Evolutionary conservation across 2,888 invertebrate species (phyloP), one percentile per base, ranked within the genome.

Genomic region (Nephrotoma appendiculata): DNA sequence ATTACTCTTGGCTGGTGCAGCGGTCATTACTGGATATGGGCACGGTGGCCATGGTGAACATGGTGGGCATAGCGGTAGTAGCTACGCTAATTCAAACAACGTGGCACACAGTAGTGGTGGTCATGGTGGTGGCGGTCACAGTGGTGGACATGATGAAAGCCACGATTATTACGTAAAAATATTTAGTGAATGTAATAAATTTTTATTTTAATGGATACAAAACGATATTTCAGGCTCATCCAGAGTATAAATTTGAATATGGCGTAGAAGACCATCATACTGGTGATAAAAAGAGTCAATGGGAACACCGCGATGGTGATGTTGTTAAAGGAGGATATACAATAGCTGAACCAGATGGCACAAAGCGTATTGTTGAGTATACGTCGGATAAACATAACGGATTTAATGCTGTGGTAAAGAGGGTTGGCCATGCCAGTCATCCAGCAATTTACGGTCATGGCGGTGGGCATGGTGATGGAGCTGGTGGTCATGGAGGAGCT

Each of bases 231-330:
- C 88, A 90, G 90, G 89, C 90, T 52, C 90, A 92, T 88, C 92
- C 92, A 48, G 92, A 92, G 89, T 92, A 92, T 87, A 90, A 90
- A 15, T 92, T 91, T 88, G 92, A 92, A 88, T 92, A 92, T 88
- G 92, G 92, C 1, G 92, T 92, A 15, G 91, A 92, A 88, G 92
- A 92, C 87, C 89, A 90, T 0, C 92, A 92, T 83, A 92, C 92
- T 0, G 92, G 92, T 1, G 92, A 92, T 87, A 90, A 92, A 19
- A 92, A 92, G 88, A 91, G 91, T 87, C 92, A 92, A 88, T 91
- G 92, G 90, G 93, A 93, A 89, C 90, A 92, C 57, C 91, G 93
- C 45, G 92, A 93, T 88, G 93, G 93, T 41, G 93, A 92, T 89
- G 89, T 90, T 87, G 93, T 93, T 6, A 93, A 93, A 88, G 92